Evolutionary conservation across 1,140 invertebrate species (phyloP), one percentile per base, ranked within the genome.

Genomic region (Drosophila sechellia): DNA sequence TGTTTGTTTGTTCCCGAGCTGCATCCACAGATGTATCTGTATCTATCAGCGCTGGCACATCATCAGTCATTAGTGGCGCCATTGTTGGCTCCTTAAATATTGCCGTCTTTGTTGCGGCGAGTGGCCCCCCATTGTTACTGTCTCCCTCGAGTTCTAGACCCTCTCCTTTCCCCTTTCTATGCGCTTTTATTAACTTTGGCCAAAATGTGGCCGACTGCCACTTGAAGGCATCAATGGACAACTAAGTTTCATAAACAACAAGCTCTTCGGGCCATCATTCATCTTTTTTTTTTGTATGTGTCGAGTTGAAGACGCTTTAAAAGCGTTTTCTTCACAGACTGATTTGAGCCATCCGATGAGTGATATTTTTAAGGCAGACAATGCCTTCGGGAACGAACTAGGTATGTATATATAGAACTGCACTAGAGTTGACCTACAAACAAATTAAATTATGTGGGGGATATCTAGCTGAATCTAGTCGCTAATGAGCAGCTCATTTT

Each of bases 41-140:
- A 89, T 89, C 84, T 89, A 80, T 89, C 84, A 89, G 84, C 84
- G 79, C 76, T 80, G 77, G 77, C 79, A 79, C 84, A 89, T 89
- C 84, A 89, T 89, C 84, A 89, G 84, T 89, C 84, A 89, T 89
- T 89, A 89, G 84, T 89, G 84, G 84, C 84, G 84, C 84, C 84
- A 89, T 89, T 89, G 84, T 79, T 79, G 76, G 50, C 66, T 70
- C 64, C 69, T 70, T 48, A 70, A 70, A 70, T 70, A 70, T 27
- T 69, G 66, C 45, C 77, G 65, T 73, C 73, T 64, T 81, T 80
- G 77, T 76, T 64, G 45, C 34, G 59, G 39, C 52, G 34, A 57
- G 55, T 43, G 46, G 80, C 45, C 46, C 52, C 52, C 72, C 75
- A 87, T 87, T 87, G 84, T 87, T 79, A 76, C 60, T 58, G 70